Percentiles rank a stretch among this genome's conserved stretches.
Conservation (phyloP, 1,140 invertebrate genomes). For the Hestina assimilis region DNA sequence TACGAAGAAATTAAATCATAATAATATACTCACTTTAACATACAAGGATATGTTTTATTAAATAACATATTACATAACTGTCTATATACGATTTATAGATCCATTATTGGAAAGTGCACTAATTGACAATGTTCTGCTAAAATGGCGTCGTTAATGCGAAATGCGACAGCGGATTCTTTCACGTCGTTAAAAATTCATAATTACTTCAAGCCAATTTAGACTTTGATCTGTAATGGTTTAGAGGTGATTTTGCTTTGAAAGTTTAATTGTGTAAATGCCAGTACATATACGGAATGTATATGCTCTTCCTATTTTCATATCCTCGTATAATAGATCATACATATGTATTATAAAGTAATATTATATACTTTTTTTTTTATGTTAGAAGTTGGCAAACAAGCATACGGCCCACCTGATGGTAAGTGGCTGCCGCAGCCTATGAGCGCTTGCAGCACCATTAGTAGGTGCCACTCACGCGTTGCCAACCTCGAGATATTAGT, state of each 20-base stretch:
- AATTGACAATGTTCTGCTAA: slow-evolving; percentile 10
- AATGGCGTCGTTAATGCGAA: slow-evolving; percentile 1
- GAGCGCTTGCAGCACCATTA: too few species aligned
- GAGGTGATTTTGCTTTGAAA: neutral
- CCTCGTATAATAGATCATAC: neutral
- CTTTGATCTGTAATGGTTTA: neutral
- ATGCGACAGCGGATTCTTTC: slow-evolving; percentile 1
- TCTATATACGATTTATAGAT: neutral
- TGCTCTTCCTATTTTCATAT: neutral
- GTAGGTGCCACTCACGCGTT: too few species aligned
- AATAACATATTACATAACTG: too few species aligned
- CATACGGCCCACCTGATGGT: too few species aligned
- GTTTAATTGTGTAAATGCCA: neutral
- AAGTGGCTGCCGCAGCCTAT: too few species aligned
- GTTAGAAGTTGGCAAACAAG: too few species aligned
- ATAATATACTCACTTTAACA: too few species aligned
- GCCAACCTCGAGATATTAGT: too few species aligned
- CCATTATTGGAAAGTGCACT: slow-evolving; percentile 6
- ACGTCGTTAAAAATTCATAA: neutral
- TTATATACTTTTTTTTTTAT: neutral
- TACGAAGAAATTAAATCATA: too few species aligned
- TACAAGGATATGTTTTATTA: too few species aligned
- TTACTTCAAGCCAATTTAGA: neutral
- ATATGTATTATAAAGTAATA: too few species aligned
- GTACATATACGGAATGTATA: neutral